Percentiles rank a stretch among this genome's conserved stretches.
Conservation (phyloP, 2,797 vertebrate species). For the Sebastes hopkinsi region DNA sequence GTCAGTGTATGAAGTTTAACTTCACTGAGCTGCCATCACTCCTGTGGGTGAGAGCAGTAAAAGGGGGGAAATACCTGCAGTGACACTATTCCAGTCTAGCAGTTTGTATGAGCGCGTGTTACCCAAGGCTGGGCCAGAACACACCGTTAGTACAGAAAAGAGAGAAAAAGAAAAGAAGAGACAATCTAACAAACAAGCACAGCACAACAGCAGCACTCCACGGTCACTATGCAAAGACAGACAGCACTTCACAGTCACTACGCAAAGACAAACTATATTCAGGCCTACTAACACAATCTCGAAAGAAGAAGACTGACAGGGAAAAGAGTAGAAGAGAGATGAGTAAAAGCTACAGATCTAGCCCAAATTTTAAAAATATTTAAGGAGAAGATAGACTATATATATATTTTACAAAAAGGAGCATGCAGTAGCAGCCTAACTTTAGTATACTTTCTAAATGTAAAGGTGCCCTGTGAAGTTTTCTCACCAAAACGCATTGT, state of each 20-base stretch:
- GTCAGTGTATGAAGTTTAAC: neutral
- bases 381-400: slow-evolving; percentile 7
- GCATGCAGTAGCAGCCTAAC: slow-evolving; percentile 79
- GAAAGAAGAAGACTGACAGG: slow-evolving; percentile 35
- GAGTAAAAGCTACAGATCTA: slow-evolving; percentile 35
- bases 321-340: slow-evolving; percentile 44
- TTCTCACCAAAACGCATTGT: neutral
- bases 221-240: slow-evolving; percentile 61
- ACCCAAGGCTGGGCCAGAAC: slow-evolving; percentile 99
- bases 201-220: slow-evolving; percentile 90
- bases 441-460: neutral
- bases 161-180: slow-evolving; percentile 82
- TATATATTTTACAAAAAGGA: slow-evolving; percentile 10
- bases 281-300: slow-evolving; percentile 44
- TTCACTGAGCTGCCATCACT: slow-evolving; percentile 98
- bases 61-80: slow-evolving; percentile 98
- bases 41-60: slow-evolving; percentile 91
- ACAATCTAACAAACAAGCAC: slow-evolving; percentile 92
- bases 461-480: slow-evolving; percentile 29
- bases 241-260: slow-evolving; percentile 61
- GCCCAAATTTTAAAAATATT: neutral
- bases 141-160: slow-evolving; percentile 95
- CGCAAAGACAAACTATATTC: slow-evolving; percentile 41
- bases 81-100: slow-evolving; percentile 99
- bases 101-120: slow-evolving; percentile 99